phyloP scores from a whole-genome alignment of 2,113 vertebrate genomes.

The Vombatus ursinus region DNA sequence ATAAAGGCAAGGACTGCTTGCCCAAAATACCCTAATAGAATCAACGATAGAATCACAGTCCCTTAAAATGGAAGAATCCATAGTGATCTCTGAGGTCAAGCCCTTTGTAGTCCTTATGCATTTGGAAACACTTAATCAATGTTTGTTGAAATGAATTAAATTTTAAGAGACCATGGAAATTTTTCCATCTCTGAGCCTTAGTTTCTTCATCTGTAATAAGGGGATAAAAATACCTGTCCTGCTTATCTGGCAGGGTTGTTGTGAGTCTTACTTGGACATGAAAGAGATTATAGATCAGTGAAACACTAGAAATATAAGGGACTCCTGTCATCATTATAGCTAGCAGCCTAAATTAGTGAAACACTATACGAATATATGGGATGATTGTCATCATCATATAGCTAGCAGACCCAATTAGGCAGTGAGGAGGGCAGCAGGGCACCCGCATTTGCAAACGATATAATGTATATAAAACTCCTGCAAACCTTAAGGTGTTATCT shows the following conservation, averaged over 20 bases:
- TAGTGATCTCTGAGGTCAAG: neutral
- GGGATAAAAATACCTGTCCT: neutral
- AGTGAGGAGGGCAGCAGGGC: neutral
- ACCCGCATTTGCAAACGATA: neutral
- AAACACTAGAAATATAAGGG: neutral
- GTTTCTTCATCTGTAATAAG: neutral
- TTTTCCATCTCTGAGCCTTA: neutral
- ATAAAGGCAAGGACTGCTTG: neutral
- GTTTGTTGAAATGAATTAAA: neutral
- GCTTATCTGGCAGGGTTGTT: neutral
- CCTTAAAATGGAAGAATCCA: neutral
- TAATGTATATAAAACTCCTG: neutral
- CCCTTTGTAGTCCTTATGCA: neutral
- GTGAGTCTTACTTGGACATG: neutral
- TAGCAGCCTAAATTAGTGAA: neutral
- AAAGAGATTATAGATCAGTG: neutral
- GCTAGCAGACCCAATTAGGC: neutral
- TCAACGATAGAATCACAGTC: neutral
- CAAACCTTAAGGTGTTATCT: neutral
- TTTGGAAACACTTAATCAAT: neutral
- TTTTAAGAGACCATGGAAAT: neutral
- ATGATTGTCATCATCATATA: neutral
- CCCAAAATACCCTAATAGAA: neutral
- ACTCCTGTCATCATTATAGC: neutral
- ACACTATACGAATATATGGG: neutral